Evolutionary conservation across 2,797 vertebrate species (phyloP).

Genomic region (Centropyge bicolor): DNA sequence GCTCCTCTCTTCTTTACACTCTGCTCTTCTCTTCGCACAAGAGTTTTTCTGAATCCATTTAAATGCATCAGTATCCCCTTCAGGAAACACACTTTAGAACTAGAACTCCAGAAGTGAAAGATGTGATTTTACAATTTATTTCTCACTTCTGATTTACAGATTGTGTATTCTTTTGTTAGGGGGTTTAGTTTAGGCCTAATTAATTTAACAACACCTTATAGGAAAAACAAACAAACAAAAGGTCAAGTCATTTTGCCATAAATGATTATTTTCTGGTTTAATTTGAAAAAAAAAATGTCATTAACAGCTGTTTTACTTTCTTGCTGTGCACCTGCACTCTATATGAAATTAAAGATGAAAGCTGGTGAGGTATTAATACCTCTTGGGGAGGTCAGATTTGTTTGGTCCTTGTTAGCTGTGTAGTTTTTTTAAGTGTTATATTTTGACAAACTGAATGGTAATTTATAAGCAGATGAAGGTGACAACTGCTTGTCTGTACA

Average conservation of each 20-base stretch:
- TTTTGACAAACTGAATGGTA: neutral
- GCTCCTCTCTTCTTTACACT: slow-evolving; percentile 7
- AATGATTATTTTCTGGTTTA: neutral
- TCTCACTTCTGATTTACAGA: neutral
- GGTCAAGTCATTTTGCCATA: neutral
- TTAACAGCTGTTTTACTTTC: too few relatives aligned
- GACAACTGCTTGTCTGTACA: neutral
- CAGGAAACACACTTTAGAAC: slow-evolving; percentile 1
- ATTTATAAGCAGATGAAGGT: slow-evolving; percentile 2
- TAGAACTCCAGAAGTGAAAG: neutral
- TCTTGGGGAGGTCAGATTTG: neutral
- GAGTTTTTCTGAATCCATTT: slow-evolving; percentile 42
- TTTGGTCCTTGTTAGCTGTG: neutral
- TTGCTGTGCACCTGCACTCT: too few relatives aligned
- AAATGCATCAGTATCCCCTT: slow-evolving; percentile 31
- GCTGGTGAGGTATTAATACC: neutral
- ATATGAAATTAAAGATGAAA: slow-evolving; percentile 11
- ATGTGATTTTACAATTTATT: neutral
- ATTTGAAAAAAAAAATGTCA: neutral
- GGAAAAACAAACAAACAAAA: neutral
- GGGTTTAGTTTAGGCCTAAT: neutral
- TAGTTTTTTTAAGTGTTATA: slow-evolving; percentile 8
- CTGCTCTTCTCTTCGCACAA: slow-evolving; percentile 17
- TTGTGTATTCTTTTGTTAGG: neutral
- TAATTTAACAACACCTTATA: neutral